A percentile compares a stretch with the other conserved stretches of the same genome.
These are phyloP conservation scores for Sander vitreus DNA, from an alignment of 2,113 vertebrate species.

Conservation along the genomic window DNA sequence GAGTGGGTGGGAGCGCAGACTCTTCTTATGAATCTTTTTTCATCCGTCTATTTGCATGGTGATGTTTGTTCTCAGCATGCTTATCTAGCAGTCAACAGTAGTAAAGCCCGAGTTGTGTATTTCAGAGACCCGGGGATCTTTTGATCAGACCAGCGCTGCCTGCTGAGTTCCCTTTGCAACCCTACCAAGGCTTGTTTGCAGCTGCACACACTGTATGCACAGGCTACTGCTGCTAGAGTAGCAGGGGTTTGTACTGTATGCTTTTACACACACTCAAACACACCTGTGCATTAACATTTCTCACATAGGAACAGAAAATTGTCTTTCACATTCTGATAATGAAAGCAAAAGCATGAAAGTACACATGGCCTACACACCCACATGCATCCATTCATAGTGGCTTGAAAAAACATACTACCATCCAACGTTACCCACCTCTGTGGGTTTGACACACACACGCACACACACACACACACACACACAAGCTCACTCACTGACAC, in stretches of 20 bases:
- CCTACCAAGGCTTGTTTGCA: constrained; percentile 60
- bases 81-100: constrained; percentile 65
- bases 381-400: constrained; percentile 33
- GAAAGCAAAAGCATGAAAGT: constrained; percentile 43
- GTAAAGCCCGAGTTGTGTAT: constrained; percentile 57
- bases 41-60: constrained; percentile 56
- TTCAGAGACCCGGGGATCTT: constrained; percentile 67
- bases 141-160: constrained; percentile 71
- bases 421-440: constrained; percentile 43
- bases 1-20: constrained; percentile 60
- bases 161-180: constrained; percentile 55
- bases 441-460: constrained; percentile 27
- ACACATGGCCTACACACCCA: constrained; percentile 19
- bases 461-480: constrained; percentile 10
- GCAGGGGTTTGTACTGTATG: constrained; percentile 22
- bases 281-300: constrained; percentile 44
- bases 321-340: constrained; percentile 46
- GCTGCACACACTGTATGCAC: constrained; percentile 50
- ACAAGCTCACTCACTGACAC: constrained; percentile 76
- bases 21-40: constrained; percentile 54
- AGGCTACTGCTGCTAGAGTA: constrained; percentile 26
- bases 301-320: not conserved
- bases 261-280: constrained; percentile 19
- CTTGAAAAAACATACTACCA: constrained; percentile 35
- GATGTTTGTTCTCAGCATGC: constrained; percentile 68